Conservation (phyloP, 2,113 vertebrate species). For the Aspidoscelis tigris region DNA sequence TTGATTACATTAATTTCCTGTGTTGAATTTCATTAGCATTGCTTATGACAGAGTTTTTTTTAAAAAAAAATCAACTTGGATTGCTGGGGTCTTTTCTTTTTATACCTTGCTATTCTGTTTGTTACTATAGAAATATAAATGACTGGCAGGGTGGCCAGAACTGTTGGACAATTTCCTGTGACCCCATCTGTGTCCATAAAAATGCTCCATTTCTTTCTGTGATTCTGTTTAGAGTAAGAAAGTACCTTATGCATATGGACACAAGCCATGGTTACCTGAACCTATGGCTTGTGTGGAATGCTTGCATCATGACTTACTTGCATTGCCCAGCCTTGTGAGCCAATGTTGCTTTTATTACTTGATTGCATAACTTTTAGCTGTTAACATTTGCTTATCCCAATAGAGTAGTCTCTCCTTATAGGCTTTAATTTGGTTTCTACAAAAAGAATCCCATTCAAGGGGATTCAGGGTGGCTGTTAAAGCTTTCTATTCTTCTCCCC, state of each 20-base stretch:
- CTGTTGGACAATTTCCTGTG: not conserved
- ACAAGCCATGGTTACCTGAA: not conserved
- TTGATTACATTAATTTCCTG: constrained; percentile 41
- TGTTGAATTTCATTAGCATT: constrained; percentile 21
- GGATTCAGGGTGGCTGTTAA: no score
- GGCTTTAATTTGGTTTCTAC: no score
- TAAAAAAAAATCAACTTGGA: not conserved
- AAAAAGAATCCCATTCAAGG: no score
- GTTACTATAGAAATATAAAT: constrained; percentile 13
- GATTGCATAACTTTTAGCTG: no score
- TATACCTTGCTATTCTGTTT: not conserved
- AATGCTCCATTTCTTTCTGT: not conserved
- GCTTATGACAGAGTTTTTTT: constrained; percentile 42
- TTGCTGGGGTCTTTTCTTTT: not conserved
- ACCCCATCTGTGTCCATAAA: not conserved
- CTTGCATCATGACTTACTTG: no score
- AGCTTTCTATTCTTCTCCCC: no score
- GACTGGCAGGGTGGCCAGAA: no score
- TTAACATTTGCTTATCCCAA: no score
- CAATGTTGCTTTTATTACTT: no score
- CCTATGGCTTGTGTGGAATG: not conserved
- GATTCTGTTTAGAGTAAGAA: not conserved
- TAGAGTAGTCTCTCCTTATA: no score
- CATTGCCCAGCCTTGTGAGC: no score
- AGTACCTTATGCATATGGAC: not conserved